Evolutionary conservation across 2,888 invertebrate species (phyloP).

Genomic region (Apeira syringaria): DNA sequence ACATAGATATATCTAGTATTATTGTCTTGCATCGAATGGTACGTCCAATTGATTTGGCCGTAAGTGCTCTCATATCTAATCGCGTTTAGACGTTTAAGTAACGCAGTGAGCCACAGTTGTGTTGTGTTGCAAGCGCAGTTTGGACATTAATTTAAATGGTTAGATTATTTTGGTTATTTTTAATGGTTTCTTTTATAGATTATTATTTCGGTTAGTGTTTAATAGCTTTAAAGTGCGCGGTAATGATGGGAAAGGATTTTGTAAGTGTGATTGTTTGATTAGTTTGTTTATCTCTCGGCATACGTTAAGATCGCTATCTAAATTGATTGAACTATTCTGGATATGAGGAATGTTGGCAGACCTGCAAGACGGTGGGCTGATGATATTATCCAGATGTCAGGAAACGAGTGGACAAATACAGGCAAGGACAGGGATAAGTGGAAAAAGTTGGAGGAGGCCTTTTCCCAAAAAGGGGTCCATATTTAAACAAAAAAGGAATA

Average conservation of each 20-base stretch:
- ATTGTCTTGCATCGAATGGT: constrained; percentile 10
- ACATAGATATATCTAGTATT: background rate
- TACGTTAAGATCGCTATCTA: no score
- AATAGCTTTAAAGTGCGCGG: constrained; percentile 14
- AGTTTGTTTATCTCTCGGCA: constrained; percentile 21
- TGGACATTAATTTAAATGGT: constrained; percentile 29
- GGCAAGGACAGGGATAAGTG: no score
- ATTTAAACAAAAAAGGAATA: no score
- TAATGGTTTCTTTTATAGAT: background rate
- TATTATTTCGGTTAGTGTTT: constrained; percentile 23
- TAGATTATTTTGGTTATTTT: no score
- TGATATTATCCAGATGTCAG: no score
- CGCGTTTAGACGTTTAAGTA: background rate
- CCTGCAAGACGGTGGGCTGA: no score
- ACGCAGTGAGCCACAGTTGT: background rate
- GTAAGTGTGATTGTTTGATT: constrained; percentile 26
- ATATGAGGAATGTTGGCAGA: no score
- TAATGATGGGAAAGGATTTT: constrained; percentile 27
- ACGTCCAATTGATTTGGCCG: constrained; percentile 12
- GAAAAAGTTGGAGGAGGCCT: no score
- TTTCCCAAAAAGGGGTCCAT: no score
- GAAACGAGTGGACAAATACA: no score
- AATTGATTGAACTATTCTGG: no score
- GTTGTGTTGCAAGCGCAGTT: background rate
- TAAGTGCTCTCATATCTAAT: constrained; percentile 2